These are phyloP conservation scores for Elmis aenea DNA, from an alignment of 2,888 invertebrate genomes.

Conservation along the genomic window DNA sequence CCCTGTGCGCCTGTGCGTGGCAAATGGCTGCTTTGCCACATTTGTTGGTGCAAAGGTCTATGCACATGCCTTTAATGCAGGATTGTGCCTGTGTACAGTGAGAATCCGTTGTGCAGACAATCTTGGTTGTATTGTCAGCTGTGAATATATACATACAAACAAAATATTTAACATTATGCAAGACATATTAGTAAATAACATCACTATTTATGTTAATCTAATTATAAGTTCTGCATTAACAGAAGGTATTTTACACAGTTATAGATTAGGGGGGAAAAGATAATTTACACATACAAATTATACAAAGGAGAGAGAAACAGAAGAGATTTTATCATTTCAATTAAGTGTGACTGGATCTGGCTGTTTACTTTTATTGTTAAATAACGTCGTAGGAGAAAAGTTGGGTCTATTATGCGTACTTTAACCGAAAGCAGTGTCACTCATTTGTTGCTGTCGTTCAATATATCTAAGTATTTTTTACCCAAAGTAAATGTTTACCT, in stretches of 20 bases:
- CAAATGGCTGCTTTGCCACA: constrained; percentile 50
- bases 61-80: constrained; percentile 51
- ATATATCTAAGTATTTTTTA: constrained; percentile 14
- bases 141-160: constrained; percentile 41
- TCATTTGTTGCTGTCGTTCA: constrained; percentile 11
- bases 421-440: constrained; percentile 26
- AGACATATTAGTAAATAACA: constrained; percentile 21
- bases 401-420: constrained; percentile 25
- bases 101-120: constrained; percentile 49
- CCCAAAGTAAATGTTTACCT: constrained; percentile 62
- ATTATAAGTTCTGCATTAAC: constrained; percentile 14
- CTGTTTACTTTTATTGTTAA: constrained; percentile 20
- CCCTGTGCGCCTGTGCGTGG: constrained; percentile 49
- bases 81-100: constrained; percentile 52
- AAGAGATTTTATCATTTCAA: constrained; percentile 12
- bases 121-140: constrained; percentile 45
- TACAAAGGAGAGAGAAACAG: constrained; percentile 13
- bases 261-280: constrained; percentile 15
- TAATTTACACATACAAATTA: constrained; percentile 14
- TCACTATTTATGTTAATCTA: constrained; percentile 15
- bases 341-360: constrained; percentile 19
- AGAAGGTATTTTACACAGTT: constrained; percentile 15
- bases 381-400: constrained; percentile 28
- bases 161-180: constrained; percentile 11
- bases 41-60: constrained; percentile 50